A percentile compares a stretch with the other conserved stretches of the same genome.
Evolutionary conservation across 2,113 vertebrate genomes (phyloP).

Genomic region (Uria aalge): DNA sequence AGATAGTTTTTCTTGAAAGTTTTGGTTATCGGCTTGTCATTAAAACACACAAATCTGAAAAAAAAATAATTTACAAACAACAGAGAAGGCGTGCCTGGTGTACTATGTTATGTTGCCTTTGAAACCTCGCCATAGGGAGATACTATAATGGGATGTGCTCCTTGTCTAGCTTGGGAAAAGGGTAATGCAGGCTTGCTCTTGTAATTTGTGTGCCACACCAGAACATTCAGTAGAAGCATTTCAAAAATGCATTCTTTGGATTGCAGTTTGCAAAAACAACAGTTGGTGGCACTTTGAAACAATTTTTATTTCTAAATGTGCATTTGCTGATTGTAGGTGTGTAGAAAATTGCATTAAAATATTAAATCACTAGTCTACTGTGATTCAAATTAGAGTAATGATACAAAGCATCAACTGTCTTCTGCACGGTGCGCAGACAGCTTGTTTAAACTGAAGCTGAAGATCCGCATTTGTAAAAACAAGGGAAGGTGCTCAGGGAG

Average conservation of each 20-base stretch:
- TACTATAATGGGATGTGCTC: not conserved
- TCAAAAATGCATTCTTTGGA: conserved; percentile 29
- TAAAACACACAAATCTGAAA: not conserved
- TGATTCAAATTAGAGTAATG: not conserved
- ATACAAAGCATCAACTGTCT: not conserved
- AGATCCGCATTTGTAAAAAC: conserved; percentile 1
- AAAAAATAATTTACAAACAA: not conserved
- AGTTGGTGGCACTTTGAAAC: conserved; percentile 80
- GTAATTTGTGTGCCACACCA: not conserved
- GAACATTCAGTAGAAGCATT: not conserved
- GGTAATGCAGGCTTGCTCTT: not conserved
- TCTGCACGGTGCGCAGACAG: not conserved
- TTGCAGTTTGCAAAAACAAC: conserved; percentile 77
- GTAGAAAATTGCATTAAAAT: conserved; percentile 10
- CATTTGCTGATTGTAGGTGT: conserved; percentile 33
- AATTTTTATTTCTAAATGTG: conserved; percentile 61
- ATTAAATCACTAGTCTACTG: conserved; percentile 10
- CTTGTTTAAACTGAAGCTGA: not conserved
- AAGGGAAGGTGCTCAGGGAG: not conserved
- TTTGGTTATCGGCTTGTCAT: not conserved
- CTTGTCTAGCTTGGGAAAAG: not conserved
- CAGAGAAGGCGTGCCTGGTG: not conserved
- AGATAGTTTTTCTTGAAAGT: not conserved
- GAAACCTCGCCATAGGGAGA: not conserved
- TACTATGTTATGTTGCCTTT: not conserved